Conservation (phyloP, 1,140 invertebrate genomes). For the Cataglyphis hispanica region DNA sequence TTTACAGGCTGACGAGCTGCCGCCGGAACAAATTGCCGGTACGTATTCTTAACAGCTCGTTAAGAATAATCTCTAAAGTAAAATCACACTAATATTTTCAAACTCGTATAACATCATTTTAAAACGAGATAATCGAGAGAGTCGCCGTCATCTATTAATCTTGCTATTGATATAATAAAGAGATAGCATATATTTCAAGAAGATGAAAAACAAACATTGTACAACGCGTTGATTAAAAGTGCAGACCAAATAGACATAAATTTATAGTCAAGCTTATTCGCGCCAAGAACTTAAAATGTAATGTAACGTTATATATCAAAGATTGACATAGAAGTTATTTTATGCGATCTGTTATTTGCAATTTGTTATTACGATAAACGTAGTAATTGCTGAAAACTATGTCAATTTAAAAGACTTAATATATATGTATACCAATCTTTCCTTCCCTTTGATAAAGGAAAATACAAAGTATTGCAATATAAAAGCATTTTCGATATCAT, state of each 20-base stretch:
- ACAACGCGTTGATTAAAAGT: neutral
- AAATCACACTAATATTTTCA: neutral
- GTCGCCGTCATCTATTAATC: neutral
- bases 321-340: neutral
- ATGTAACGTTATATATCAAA: neutral
- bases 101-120: neutral
- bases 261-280: neutral
- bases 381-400: no score
- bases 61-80: neutral
- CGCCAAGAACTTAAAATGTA: neutral
- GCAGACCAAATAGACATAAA: constrained; percentile 34
- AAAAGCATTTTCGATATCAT: neutral
- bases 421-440: no score
- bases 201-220: constrained; percentile 28
- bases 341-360: neutral
- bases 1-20: constrained; percentile 88
- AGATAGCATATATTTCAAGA: constrained; percentile 29
- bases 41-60: constrained; percentile 71
- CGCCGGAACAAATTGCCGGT: constrained; percentile 89
- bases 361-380: neutral
- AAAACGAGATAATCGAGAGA: neutral
- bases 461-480: neutral
- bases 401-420: no score
- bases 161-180: neutral
- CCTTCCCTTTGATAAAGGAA: neutral